Conservation (phyloP, 1,140 invertebrate genomes). For the Calosoma granatense region DNA sequence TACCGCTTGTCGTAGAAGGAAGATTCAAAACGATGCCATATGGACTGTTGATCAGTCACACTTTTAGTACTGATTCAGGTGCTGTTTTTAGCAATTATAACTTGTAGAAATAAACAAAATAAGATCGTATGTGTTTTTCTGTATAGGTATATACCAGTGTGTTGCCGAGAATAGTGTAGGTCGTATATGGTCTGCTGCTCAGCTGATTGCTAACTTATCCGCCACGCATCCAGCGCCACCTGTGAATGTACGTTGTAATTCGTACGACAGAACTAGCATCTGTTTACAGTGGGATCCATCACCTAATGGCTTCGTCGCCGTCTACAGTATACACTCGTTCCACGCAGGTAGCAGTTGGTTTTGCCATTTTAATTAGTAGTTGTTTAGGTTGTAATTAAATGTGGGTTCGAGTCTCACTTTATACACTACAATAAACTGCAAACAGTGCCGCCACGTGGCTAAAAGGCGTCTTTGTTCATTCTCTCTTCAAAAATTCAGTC, state of each 20-base stretch:
- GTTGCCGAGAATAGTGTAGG: constrained; percentile 57
- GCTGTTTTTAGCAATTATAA: too few relatives aligned
- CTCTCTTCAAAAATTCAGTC: too few relatives aligned
- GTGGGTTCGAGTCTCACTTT: too few relatives aligned
- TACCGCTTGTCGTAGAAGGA: constrained; percentile 46
- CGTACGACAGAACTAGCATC: constrained; percentile 44
- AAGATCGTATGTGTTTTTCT: constrained; percentile 41
- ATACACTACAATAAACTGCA: too few relatives aligned
- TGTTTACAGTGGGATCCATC: constrained; percentile 45
- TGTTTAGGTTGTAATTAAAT: too few relatives aligned
- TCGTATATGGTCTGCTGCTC: constrained; percentile 47
- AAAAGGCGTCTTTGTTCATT: too few relatives aligned
- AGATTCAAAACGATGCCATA: constrained; percentile 20
- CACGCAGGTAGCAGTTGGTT: constrained; percentile 37
- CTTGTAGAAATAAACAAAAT: too few relatives aligned
- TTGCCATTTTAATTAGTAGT: constrained; percentile 22
- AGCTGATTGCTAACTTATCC: constrained; percentile 43
- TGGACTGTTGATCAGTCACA: constrained; percentile 27
- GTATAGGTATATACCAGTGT: constrained; percentile 62
- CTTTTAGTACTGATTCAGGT: constrained; percentile 27
- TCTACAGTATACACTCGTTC: constrained; percentile 53
- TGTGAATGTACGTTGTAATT: constrained; percentile 41
- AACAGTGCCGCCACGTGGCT: too few relatives aligned
- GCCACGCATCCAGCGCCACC: constrained; percentile 45
- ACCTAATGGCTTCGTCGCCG: constrained; percentile 39